Evolutionary conservation across 2,888 invertebrate genomes (phyloP).

Genomic region (Cyclophora punctaria): DNA sequence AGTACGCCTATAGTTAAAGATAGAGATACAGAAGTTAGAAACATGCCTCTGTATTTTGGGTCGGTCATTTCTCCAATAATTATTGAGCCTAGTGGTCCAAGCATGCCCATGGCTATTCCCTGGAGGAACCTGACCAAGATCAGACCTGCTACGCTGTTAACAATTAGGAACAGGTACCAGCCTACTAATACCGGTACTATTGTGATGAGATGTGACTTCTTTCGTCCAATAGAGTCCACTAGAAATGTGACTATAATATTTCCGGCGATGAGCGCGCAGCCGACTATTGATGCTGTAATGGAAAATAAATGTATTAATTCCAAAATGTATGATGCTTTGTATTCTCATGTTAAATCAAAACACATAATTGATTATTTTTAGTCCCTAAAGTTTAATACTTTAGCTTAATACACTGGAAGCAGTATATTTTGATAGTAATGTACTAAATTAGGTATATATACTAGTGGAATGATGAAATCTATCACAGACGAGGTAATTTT

Average conservation of each 20-base stretch:
- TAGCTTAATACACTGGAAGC: too few relatives aligned
- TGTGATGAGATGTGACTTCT: constrained; percentile 68
- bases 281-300: constrained; percentile 76
- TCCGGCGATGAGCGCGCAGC: constrained; percentile 75
- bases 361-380: too few relatives aligned
- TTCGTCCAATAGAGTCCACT: constrained; percentile 75
- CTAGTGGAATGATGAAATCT: too few relatives aligned
- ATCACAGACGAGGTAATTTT: too few relatives aligned
- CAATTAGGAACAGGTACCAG: constrained; percentile 74
- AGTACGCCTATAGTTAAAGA: constrained; percentile 78
- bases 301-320: constrained; percentile 1
- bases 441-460: too few relatives aligned
- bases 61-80: constrained; percentile 77
- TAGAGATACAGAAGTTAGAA: constrained; percentile 76
- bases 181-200: constrained; percentile 71
- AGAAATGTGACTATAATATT: constrained; percentile 73
- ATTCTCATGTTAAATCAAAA: neutral
- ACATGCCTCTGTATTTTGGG: constrained; percentile 76
- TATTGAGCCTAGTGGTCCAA: constrained; percentile 70
- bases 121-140: constrained; percentile 70
- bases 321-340: neutral
- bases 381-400: too few relatives aligned
- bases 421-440: too few relatives aligned
- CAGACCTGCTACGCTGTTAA: constrained; percentile 56
- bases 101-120: constrained; percentile 73